phyloP scores from a whole-genome alignment of 2,888 invertebrate species.

The Campaea margaritaria region DNA sequence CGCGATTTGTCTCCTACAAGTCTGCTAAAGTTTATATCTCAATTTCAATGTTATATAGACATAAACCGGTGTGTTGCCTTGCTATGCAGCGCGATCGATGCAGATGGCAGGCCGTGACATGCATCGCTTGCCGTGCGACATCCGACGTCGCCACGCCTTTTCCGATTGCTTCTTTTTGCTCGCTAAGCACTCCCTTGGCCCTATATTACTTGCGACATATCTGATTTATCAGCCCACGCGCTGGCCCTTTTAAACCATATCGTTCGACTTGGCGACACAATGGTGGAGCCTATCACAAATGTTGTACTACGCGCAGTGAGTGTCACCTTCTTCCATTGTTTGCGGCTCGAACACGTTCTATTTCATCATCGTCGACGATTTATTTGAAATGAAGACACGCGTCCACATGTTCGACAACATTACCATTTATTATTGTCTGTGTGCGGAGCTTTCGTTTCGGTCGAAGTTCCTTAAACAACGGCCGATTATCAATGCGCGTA shows the following conservation, averaged over 20 bases:
- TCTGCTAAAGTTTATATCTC: constrained; percentile 27
- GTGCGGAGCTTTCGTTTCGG: constrained; percentile 68
- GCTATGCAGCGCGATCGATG: constrained; percentile 39
- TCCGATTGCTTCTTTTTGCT: constrained; percentile 59
- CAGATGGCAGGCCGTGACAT: constrained; percentile 48
- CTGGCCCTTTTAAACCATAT: constrained; percentile 51
- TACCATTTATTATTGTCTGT: constrained; percentile 67
- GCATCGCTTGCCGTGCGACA: constrained; percentile 55
- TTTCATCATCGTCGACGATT: constrained; percentile 69
- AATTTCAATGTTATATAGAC: constrained; percentile 12
- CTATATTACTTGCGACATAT: constrained; percentile 40
- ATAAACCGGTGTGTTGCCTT: constrained; percentile 44
- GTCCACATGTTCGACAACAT: constrained; percentile 67
- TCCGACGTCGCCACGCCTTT: constrained; percentile 61
- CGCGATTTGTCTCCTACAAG: constrained; percentile 33
- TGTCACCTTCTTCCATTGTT: constrained; percentile 70
- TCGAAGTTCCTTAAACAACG: constrained; percentile 67
- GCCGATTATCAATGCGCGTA: constrained; percentile 75
- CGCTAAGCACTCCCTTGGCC: constrained; percentile 40
- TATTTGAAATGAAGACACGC: constrained; percentile 69
- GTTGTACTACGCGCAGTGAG: constrained; percentile 50
- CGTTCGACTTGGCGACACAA: constrained; percentile 45
- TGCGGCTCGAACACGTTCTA: constrained; percentile 62
- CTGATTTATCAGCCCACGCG: constrained; percentile 52
- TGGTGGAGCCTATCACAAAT: constrained; percentile 50